These are phyloP conservation scores for Stenotaenia linearis DNA, from an alignment of 2,888 invertebrate genomes.

Conservation along the genomic window DNA sequence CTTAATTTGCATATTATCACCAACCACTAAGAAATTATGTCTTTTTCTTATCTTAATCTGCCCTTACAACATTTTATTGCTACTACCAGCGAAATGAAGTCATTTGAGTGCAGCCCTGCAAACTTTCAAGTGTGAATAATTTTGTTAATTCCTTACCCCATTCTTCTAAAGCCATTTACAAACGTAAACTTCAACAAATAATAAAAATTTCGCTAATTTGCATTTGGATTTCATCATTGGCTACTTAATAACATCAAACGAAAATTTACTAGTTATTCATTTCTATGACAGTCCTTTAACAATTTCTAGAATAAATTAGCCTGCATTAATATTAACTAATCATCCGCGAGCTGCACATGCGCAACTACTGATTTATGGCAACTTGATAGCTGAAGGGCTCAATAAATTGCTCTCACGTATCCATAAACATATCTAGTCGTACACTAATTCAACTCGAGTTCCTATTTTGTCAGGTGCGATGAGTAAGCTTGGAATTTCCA, in stretches of 20 bases:
- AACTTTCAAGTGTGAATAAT: slow-evolving; percentile 13
- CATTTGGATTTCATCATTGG: neutral
- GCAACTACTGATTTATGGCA: neutral
- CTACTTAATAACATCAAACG: neutral
- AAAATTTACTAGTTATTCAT: neutral
- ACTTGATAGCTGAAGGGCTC: slow-evolving; percentile 24
- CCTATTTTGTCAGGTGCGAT: neutral
- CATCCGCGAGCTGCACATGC: neutral
- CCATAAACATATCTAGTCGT: slow-evolving; percentile 20
- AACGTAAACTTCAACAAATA: neutral
- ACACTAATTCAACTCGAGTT: slow-evolving; percentile 7
- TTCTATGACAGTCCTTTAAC: neutral
- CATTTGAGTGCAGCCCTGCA: slow-evolving; percentile 6
- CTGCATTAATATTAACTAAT: slow-evolving; percentile 12
- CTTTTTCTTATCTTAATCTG: slow-evolving; percentile 22
- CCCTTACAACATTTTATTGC: slow-evolving; percentile 26
- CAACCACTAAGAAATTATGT: slow-evolving; percentile 23
- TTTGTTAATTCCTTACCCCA: slow-evolving; percentile 5
- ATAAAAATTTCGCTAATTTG: neutral
- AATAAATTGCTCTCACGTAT: slow-evolving; percentile 8
- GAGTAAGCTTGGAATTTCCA: neutral
- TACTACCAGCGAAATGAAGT: slow-evolving; percentile 11
- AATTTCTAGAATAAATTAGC: neutral
- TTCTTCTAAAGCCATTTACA: neutral
- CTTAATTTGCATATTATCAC: slow-evolving; percentile 16